Evolutionary conservation across 2,113 vertebrate genomes (phyloP), one percentile per base, ranked within the genome.

Genomic region (Vimba vimba): DNA sequence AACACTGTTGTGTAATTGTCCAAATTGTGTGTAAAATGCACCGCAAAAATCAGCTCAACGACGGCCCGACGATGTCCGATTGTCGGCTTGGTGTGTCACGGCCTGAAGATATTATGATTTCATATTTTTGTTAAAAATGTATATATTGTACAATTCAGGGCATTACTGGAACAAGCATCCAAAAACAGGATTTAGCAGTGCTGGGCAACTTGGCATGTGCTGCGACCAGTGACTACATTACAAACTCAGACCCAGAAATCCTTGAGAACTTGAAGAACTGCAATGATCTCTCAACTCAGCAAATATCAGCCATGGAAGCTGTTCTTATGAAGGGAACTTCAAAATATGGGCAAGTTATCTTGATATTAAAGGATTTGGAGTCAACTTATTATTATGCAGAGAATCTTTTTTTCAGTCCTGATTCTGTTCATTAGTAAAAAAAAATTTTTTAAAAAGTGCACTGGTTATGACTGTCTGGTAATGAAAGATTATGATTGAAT

Each of bases 231-330:
- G 17, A 73, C 6, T 85, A 78, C 86, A 91, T 91, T 69, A 52
- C 19, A 30, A 90, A 85, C 78, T 90, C 91, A 21, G 87, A 91
- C 71, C 80, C 87, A 43, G 9, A 36, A n/a, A 90, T 91, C 68
- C 52, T 91, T 66, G 91, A 91, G 85, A 85, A 90, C 13, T 69
- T 91, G 6, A 91, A 91, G 87, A 90, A 85, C 75, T 91, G 91
- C 85, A 79, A 9, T 17, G 68, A 71, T 19, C 87, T 91, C 52
- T 84, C 88, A 19, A 47, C 27, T 6, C 19, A 3, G 1, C 91
- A 91, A 85, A 60, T 86, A 10, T 2, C 9, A 25, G 86, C 88
- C 33, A 50, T 91, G 55, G 79, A 91, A 30, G 74, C 25, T 0
- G 45, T 90, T 57, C 80, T 91, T 15, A 52, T 87, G 27, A 69